These are phyloP conservation scores for Columbina picui DNA, from an alignment of 2,113 vertebrate genomes.

Conservation along the genomic window DNA sequence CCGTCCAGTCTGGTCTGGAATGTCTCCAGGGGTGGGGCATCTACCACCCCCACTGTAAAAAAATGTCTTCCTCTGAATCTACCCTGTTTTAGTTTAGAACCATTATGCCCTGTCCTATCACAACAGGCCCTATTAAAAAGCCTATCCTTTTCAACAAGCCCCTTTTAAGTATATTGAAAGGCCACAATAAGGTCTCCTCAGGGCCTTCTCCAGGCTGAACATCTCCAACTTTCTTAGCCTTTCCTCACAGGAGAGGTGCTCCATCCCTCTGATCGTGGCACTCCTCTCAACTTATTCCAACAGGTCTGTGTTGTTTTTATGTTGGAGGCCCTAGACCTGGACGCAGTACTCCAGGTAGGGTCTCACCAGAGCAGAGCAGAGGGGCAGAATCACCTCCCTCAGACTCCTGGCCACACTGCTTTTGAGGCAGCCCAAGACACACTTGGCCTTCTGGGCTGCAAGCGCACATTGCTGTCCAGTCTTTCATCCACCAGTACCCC, in stretches of 20 bases:
- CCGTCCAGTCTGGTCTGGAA: rapidly evolving
- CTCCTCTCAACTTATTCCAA: too few relatives aligned
- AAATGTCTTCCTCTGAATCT: not conserved
- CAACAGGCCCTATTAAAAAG: not conserved
- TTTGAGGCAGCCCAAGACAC: not conserved
- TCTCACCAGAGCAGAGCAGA: too few relatives aligned
- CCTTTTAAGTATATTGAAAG: not conserved
- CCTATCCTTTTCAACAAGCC: not conserved
- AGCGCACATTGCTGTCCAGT: rapidly evolving
- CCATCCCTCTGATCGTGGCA: too few relatives aligned
- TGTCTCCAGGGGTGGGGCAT: not conserved
- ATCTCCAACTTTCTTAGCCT: not conserved
- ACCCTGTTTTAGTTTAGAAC: not conserved
- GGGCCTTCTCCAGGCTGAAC: not conserved
- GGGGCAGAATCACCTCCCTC: rapidly evolving
- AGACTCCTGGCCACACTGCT: rapidly evolving
- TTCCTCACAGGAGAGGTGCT: too few relatives aligned
- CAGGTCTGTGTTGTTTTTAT: too few relatives aligned
- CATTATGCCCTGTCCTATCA: rapidly evolving
- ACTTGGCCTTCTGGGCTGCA: rapidly evolving
- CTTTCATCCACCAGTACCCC: not conserved
- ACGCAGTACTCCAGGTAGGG: too few relatives aligned
- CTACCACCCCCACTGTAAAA: rapidly evolving
- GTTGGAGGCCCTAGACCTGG: too few relatives aligned
- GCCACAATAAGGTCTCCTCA: rapidly evolving